Evolutionary conservation across 2,888 invertebrate species (phyloP).

Genomic region (Rhagonycha lutea): DNA sequence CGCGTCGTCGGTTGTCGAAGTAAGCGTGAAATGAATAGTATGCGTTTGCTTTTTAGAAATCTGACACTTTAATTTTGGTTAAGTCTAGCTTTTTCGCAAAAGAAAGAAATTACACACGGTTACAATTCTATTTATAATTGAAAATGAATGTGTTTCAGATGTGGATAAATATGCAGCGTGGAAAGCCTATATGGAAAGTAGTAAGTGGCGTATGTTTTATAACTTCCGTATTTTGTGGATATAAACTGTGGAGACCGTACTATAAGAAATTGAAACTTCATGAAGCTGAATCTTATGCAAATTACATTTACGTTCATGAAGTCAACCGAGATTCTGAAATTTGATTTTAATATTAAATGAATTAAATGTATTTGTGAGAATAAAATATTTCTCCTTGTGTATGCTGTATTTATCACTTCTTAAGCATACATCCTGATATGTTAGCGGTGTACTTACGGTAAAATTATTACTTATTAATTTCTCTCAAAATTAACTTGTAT

Average conservation of each 20-base stretch:
- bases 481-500: too few relatives aligned
- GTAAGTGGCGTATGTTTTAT: background rate
- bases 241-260: background rate
- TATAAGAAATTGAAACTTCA: background rate
- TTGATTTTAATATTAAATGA: background rate
- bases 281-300: background rate
- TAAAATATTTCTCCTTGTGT: background rate
- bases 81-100: background rate
- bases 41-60: background rate
- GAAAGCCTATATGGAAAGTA: background rate
- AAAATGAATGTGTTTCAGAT: background rate
- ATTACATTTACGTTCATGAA: background rate
- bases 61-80: background rate
- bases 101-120: background rate
- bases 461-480: too few relatives aligned
- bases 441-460: too few relatives aligned
- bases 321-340: background rate
- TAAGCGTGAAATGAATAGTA: background rate
- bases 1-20: too few relatives aligned
- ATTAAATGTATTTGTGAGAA: background rate
- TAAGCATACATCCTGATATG: too few relatives aligned
- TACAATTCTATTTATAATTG: background rate
- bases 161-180: background rate
- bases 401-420: background rate
- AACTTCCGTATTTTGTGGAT: background rate